Conservation (phyloP, 2,113 vertebrate genomes). For the Heteronetta atricapilla region DNA sequence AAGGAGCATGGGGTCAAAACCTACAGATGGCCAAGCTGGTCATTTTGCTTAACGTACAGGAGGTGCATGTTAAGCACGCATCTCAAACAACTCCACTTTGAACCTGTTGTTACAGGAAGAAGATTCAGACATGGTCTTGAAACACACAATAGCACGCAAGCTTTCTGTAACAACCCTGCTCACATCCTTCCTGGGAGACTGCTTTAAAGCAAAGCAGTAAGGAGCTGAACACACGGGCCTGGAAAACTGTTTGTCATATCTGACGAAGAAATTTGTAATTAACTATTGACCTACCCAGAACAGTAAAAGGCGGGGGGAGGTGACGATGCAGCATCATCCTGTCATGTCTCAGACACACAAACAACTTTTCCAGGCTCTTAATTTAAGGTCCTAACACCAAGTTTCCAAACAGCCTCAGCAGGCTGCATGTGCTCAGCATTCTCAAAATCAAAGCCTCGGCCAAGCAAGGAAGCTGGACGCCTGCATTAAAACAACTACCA, state of each 20-base stretch:
- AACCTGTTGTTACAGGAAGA: not conserved
- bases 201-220: not conserved
- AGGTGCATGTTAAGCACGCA: not conserved
- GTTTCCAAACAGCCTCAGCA: not conserved
- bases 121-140: not conserved
- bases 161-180: not conserved
- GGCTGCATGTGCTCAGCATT: not conserved
- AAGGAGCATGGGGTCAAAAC: not conserved
- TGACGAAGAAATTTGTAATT: not conserved
- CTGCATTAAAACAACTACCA: not conserved
- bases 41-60: not conserved
- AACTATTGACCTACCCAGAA: not conserved
- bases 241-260: not conserved
- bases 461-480: not conserved
- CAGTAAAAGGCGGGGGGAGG: not conserved
- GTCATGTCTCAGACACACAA: not conserved
- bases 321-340: not conserved
- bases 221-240: rapidly evolving
- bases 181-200: not conserved
- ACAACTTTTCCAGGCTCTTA: not conserved
- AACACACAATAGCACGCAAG: not conserved
- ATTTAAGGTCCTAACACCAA: not conserved
- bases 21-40: not conserved
- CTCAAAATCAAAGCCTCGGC: not conserved
- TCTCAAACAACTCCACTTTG: not conserved